A percentile compares a stretch with the other conserved stretches of the same genome.
These are phyloP conservation scores for Heliconius eleuchia DNA, from an alignment of 1,140 invertebrate species.

Conservation along the genomic window DNA sequence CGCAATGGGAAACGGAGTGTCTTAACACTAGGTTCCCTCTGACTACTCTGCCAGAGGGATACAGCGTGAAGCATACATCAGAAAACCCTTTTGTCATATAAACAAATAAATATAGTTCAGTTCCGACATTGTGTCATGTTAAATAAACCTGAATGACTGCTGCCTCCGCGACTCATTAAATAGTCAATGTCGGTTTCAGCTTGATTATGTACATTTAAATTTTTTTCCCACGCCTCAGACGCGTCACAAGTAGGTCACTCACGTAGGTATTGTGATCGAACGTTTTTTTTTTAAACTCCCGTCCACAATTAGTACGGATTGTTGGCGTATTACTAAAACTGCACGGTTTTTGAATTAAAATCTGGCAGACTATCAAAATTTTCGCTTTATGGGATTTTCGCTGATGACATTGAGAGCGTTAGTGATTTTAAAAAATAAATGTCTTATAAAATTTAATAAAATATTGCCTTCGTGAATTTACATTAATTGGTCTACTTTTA, in stretches of 20 bases:
- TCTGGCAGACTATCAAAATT: constrained; percentile 39
- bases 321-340: constrained; percentile 18
- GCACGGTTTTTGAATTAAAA: constrained; percentile 29
- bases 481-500: background rate
- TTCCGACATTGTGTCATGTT: background rate
- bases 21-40: too few relatives aligned
- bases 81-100: background rate
- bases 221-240: constrained; percentile 13
- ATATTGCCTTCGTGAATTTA: background rate
- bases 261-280: constrained; percentile 23
- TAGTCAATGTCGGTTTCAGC: background rate
- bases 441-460: background rate
- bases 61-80: too few relatives aligned
- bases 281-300: constrained; percentile 17
- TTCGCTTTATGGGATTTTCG: constrained; percentile 27
- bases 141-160: background rate
- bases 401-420: constrained; percentile 8
- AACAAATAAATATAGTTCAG: too few relatives aligned
- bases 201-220: background rate
- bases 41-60: too few relatives aligned
- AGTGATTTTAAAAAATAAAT: background rate
- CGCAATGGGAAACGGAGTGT: too few relatives aligned
- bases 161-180: background rate
- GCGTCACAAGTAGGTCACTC: constrained; percentile 24
- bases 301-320: constrained; percentile 31